A percentile compares a stretch with the other conserved stretches of the same genome.
Evolutionary conservation across 2,888 invertebrate species (phyloP).

Genomic region (Molorchus minor): DNA sequence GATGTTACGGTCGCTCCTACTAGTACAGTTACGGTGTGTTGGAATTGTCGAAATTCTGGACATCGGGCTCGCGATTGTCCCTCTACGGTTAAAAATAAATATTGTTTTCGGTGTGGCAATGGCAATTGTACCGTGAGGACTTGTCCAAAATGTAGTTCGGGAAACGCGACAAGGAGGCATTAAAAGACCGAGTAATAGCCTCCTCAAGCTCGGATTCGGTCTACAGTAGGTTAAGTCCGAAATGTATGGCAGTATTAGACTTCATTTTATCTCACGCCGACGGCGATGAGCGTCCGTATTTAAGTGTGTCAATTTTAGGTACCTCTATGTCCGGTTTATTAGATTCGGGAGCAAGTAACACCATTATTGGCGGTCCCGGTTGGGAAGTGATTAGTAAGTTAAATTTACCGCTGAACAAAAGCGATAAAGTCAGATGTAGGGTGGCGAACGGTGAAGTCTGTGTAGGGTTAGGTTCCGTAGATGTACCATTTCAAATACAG

Average conservation of each 20-base stretch:
- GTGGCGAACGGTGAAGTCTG: too few species aligned
- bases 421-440: too few species aligned
- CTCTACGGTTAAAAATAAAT: background rate
- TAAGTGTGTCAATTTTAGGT: too few species aligned
- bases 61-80: conserved; percentile 2
- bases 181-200: background rate
- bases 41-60: background rate
- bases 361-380: too few species aligned
- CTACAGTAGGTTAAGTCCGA: background rate
- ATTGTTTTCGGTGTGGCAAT: conserved; percentile 7
- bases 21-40: background rate
- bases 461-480: too few species aligned
- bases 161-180: background rate
- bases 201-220: background rate
- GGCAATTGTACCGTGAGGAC: background rate
- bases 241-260: background rate
- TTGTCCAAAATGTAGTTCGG: background rate
- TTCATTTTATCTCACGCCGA: too few species aligned
- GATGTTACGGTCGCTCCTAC: background rate
- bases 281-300: too few species aligned
- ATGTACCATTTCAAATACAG: too few species aligned
- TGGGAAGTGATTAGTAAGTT: too few species aligned
- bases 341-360: too few species aligned
- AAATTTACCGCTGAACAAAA: too few species aligned
- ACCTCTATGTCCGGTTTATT: too few species aligned